Base-by-base conservation (phyloP, 2,797 vertebrate species). In the Sphenodon punctatus region DNA sequence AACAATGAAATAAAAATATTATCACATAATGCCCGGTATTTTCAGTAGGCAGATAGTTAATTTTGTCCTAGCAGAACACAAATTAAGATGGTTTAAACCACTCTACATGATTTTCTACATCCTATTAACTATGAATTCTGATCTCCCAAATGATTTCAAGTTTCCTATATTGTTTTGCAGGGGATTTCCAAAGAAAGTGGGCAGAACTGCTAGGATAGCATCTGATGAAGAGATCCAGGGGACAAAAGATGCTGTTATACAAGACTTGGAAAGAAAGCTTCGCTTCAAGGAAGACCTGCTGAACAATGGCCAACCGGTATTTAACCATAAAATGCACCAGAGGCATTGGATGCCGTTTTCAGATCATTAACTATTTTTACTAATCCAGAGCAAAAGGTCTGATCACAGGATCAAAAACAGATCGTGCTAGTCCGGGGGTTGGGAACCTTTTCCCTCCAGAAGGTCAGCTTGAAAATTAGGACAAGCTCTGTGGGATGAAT, bases 211-310 rank as follows among this genome's bases (percentile, higher is more conserved):
- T 25, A 96, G 98, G 41, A 81, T 96, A 73, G 93, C 97, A 75
- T 98, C 98, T 2, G 98, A 99, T 89, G 98, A 98, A 3, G 99
- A 99, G 92, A 99, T 99, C 92, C 98, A 99, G 90, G 99, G 98
- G 64, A 97, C 98, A 66, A 99, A 99, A 93, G 97, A 99, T 15
- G 98, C 98, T 1, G 98, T 99, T 82, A 99, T 99, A 90, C 99
- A 99, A 94, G 99, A 99, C 88, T 90, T 99, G 94, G 99, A 99
- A 95, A 96, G 99, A 79, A 99, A 99, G 72, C 96, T 99, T 75
- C 98, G 98, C 87, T 99, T 99, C 91, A 99, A 99, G 92, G 99
- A 99, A 86, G 98, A 99, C 75, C 97, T 98, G 41, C 86, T 98
- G 51, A 98, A 98, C 95, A 99, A 99, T 0, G 98, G 98, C n/a